Evolutionary conservation across 2,113 vertebrate genomes (phyloP).

Genomic region (Oenanthe oenanthe): DNA sequence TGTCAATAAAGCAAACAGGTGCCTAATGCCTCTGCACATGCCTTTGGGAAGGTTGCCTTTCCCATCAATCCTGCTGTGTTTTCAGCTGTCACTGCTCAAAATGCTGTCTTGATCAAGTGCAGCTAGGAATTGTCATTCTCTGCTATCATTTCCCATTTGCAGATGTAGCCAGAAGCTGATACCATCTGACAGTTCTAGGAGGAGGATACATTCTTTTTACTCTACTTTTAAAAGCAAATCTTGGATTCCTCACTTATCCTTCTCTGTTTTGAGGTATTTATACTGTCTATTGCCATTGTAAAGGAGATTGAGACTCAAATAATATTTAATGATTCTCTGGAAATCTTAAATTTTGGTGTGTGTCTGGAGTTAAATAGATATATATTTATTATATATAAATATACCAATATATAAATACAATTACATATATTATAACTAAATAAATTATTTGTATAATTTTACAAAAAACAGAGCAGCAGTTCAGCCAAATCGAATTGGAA

Average conservation of each 20-base stretch:
- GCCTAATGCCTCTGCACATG: conserved; percentile 24
- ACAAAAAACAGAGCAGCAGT: background rate
- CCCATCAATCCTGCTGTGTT: conserved; percentile 7
- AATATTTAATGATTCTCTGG: background rate
- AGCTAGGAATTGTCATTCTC: background rate
- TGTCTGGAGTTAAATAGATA: background rate
- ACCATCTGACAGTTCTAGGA: background rate
- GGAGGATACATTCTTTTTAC: background rate
- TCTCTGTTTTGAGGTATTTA: background rate
- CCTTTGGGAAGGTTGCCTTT: conserved; percentile 26
- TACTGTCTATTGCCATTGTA: background rate
- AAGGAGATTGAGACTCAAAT: background rate
- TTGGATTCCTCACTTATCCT: background rate
- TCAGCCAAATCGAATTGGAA: background rate
- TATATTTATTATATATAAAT: too few species aligned
- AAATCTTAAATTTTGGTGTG: background rate
- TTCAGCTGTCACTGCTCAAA: conserved; percentile 35
- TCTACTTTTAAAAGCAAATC: background rate
- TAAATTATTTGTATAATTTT: background rate
- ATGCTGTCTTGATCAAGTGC: background rate
- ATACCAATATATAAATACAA: background rate
- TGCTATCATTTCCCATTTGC: background rate
- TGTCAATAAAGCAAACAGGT: conserved; percentile 49
- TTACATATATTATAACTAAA: background rate
- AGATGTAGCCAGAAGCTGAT: background rate